phyloP scores from a whole-genome alignment of 2,888 invertebrate genomes.

The Drosophila pullipes region DNA sequence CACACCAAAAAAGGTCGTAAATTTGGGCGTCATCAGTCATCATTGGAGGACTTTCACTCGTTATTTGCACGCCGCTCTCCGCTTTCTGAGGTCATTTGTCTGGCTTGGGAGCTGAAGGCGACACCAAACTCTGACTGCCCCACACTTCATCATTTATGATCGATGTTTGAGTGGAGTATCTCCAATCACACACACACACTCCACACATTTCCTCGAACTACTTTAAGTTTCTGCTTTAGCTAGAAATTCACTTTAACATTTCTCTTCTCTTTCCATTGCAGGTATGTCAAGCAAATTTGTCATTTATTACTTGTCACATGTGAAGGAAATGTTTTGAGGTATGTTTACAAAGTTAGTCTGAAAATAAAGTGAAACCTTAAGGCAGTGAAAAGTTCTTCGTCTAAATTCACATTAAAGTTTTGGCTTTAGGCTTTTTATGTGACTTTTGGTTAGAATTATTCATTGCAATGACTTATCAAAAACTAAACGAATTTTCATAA shows the following conservation, averaged over 20 bases:
- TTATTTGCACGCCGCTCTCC: slow-evolving; percentile 49
- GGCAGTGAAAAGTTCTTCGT: too few species aligned
- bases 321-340: slow-evolving; percentile 2
- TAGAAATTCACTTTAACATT: background rate
- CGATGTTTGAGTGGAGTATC: slow-evolving; percentile 53
- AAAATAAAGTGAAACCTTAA: background rate
- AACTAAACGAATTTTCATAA: background rate
- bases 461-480: background rate
- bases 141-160: slow-evolving; percentile 73
- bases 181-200: background rate
- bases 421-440: background rate
- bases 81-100: slow-evolving; percentile 65
- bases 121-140: background rate
- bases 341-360: background rate
- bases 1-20: slow-evolving; percentile 30
- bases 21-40: slow-evolving; percentile 51
- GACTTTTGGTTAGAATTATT: background rate
- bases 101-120: slow-evolving; percentile 48
- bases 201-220: background rate
- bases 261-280: slow-evolving; percentile 40
- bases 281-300: slow-evolving; percentile 55
- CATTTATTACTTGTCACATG: background rate
- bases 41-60: slow-evolving; percentile 42
- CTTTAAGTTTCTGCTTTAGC: background rate
- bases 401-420: background rate